Conservation (phyloP, 2,797 vertebrate genomes). For the Protonibea diacanthus region DNA sequence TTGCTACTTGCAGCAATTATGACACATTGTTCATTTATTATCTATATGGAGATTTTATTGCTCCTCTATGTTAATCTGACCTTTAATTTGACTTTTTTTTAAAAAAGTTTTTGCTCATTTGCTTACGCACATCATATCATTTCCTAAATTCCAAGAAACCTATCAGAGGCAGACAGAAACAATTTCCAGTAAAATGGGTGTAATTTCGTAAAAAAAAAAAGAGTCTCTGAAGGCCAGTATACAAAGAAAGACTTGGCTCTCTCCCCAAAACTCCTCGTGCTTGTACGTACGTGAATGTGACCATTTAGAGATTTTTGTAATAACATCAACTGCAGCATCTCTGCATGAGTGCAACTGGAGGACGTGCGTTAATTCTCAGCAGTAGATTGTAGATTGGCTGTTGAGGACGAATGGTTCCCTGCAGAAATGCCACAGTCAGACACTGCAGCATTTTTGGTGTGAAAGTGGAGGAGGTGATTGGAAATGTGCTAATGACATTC, state of each 20-base stretch:
- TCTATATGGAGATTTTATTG: background rate
- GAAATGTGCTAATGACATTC: slow-evolving; percentile 67
- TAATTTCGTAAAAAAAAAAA: background rate
- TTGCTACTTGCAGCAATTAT: background rate
- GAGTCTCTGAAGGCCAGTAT: slow-evolving; percentile 2
- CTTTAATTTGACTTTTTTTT: background rate
- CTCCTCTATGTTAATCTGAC: background rate
- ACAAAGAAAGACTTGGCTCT: background rate
- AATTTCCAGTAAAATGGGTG: background rate
- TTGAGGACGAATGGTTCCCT: slow-evolving; percentile 19
- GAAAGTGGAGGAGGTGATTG: slow-evolving; percentile 69
- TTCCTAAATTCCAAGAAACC: background rate
- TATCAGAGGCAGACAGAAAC: background rate
- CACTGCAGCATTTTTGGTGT: slow-evolving; percentile 42
- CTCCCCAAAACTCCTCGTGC: background rate
- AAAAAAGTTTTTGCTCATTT: background rate
- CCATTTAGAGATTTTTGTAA: background rate
- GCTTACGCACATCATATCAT: background rate
- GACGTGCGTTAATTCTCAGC: background rate
- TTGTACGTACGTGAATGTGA: background rate
- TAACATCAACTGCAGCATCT: slow-evolving; percentile 14
- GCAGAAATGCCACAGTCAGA: slow-evolving; percentile 41
- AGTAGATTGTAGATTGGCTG: slow-evolving; percentile 18
- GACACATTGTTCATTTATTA: background rate
- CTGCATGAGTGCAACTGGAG: background rate